A percentile compares a stretch with the other conserved stretches of the same genome.
These are phyloP conservation scores for Magallana nippona DNA, from an alignment of 2,888 invertebrate species.

Conservation along the genomic window DNA sequence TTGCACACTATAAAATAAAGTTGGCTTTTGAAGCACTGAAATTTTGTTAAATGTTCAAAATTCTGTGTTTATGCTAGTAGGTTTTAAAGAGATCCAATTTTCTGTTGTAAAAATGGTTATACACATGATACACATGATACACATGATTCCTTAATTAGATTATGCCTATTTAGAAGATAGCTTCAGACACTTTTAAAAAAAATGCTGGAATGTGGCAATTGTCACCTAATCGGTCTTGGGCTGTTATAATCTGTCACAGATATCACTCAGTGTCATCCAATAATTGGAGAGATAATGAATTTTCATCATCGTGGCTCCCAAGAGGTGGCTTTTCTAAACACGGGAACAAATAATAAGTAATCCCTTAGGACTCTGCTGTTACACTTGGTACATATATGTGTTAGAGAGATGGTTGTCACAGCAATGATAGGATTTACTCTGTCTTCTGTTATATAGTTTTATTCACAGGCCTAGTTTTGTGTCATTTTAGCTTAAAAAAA, in stretches of 20 bases:
- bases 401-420: not conserved
- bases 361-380: not conserved
- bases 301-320: not conserved
- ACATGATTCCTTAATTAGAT: no score
- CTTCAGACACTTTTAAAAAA: no score
- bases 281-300: constrained; percentile 12
- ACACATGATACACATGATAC: no score
- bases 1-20: no score
- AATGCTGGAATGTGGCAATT: not conserved
- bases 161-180: no score
- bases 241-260: not conserved
- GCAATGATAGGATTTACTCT: not conserved
- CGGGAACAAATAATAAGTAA: not conserved
- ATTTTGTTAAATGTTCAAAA: no score
- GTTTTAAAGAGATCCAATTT: no score
- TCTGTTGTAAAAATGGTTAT: no score
- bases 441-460: not conserved
- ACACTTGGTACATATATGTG: not conserved
- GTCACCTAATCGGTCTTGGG: not conserved
- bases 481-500: not conserved
- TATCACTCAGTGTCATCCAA: not conserved
- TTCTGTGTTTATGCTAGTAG: no score
- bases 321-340: constrained; percentile 12
- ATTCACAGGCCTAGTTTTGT: not conserved
- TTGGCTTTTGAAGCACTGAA: no score